Percentiles rank a stretch among this genome's conserved stretches.
Conservation (phyloP, 2,888 invertebrate species). For the Dolichopus griseipennis region DNA sequence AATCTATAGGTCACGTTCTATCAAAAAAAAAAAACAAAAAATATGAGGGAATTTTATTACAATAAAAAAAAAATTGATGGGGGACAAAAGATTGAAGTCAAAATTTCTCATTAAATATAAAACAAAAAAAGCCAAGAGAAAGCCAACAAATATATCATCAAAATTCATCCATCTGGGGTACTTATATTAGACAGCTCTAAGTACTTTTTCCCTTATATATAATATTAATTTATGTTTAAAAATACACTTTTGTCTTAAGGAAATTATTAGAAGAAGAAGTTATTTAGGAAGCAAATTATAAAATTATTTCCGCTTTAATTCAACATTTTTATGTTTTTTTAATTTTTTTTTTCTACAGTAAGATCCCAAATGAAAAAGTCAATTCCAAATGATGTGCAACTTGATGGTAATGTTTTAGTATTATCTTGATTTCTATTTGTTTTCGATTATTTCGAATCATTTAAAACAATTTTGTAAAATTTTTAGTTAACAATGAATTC, state of each 20-base stretch:
- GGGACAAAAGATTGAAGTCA: too few relatives aligned
- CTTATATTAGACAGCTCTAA: background rate
- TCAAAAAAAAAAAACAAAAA: slow-evolving; percentile 32
- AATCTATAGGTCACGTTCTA: slow-evolving; percentile 45
- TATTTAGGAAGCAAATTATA: background rate
- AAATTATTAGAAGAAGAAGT: background rate
- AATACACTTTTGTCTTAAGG: background rate
- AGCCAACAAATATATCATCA: background rate
- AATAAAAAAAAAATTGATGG: slow-evolving; percentile 17
- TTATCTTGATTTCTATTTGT: too few relatives aligned
- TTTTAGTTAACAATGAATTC: too few relatives aligned
- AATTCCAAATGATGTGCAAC: too few relatives aligned
- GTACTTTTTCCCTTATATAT: background rate
- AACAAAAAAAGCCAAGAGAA: background rate
- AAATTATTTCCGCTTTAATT: background rate
- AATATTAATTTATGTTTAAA: background rate
- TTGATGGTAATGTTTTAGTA: too few relatives aligned
- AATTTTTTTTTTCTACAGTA: too few relatives aligned
- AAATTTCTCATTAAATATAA: background rate
- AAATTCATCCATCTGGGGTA: background rate
- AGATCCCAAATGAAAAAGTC: too few relatives aligned
- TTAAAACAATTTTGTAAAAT: too few relatives aligned
- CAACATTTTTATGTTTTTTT: background rate
- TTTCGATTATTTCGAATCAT: too few relatives aligned
- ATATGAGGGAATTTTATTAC: slow-evolving; percentile 39